Evolutionary conservation across 2,113 vertebrate species (phyloP).

Genomic region (Nothobranchius kuhntae): DNA sequence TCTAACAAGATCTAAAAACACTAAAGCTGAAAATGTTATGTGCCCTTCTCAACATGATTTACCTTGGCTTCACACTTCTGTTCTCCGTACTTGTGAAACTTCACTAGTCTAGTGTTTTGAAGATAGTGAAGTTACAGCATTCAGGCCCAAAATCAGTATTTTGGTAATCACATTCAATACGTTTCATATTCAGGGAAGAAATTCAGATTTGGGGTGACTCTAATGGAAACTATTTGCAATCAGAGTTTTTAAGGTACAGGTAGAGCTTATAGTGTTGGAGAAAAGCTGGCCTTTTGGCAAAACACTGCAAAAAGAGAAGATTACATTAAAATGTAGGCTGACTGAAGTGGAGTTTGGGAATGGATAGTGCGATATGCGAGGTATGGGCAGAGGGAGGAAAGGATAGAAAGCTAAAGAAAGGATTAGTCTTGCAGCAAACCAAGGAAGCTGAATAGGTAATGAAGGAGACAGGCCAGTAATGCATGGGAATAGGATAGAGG

Average conservation of each 20-base stretch:
- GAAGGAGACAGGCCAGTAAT: conserved; percentile 66
- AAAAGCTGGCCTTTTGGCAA: not conserved
- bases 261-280: not conserved
- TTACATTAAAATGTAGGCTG: conserved; percentile 48
- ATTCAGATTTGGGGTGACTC: conserved; percentile 21
- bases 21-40: too few relatives aligned
- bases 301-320: conserved; percentile 18
- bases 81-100: too few relatives aligned
- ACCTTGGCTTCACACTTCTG: too few relatives aligned
- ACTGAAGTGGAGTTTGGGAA: conserved; percentile 53
- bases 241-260: conserved; percentile 15
- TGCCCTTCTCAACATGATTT: too few relatives aligned
- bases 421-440: conserved; percentile 69
- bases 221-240: conserved; percentile 8
- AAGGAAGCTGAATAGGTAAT: conserved; percentile 71
- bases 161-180: conserved; percentile 17
- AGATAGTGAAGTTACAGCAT: too few relatives aligned
- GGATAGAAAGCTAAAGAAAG: conserved; percentile 64
- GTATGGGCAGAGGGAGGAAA: conserved; percentile 43
- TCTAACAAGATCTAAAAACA: too few relatives aligned
- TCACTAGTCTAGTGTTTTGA: too few relatives aligned
- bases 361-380: conserved; percentile 53
- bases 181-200: conserved; percentile 19
- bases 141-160: not conserved
- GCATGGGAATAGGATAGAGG: conserved; percentile 70